These are phyloP conservation scores for Pyrocoelia pectoralis DNA, from an alignment of 2,888 invertebrate species.

Conservation along the genomic window DNA sequence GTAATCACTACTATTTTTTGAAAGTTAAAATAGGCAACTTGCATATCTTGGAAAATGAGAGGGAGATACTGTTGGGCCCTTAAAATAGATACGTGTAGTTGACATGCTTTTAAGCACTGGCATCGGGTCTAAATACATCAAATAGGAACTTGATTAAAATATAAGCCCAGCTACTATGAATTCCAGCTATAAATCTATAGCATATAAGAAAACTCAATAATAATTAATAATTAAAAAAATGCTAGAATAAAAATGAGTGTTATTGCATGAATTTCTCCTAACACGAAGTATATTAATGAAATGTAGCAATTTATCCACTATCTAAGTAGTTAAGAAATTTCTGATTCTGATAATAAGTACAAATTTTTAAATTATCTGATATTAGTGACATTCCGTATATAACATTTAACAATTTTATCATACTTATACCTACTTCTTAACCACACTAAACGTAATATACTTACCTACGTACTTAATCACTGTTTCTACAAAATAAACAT, in stretches of 20 bases:
- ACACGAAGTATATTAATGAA: background rate
- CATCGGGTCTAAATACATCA: slow-evolving; percentile 30
- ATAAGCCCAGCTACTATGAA: slow-evolving; percentile 36
- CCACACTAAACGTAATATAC: slow-evolving; percentile 16
- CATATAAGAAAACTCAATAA: slow-evolving; percentile 28
- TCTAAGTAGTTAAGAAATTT: slow-evolving; percentile 31
- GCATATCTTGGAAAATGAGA: slow-evolving; percentile 30
- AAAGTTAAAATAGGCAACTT: slow-evolving; percentile 21
- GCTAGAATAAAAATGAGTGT: slow-evolving; percentile 39
- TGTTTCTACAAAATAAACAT: slow-evolving; percentile 19
- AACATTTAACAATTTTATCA: slow-evolving; percentile 21
- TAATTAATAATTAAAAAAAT: slow-evolving; percentile 31
- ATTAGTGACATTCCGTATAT: slow-evolving; percentile 16
- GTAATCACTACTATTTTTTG: slow-evolving; percentile 24
- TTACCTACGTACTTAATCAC: slow-evolving; percentile 12
- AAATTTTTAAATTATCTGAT: slow-evolving; percentile 34
- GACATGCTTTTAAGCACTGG: slow-evolving; percentile 34
- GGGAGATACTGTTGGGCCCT: slow-evolving; percentile 20
- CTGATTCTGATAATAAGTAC: slow-evolving; percentile 41
- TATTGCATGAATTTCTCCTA: slow-evolving; percentile 41
- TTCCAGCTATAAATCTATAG: slow-evolving; percentile 34
- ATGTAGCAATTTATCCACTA: background rate
- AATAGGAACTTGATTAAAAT: slow-evolving; percentile 16
- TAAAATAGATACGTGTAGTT: slow-evolving; percentile 29
- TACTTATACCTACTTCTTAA: background rate